Evolutionary conservation across 92 coral and sea anemone genomes (phyloP).

Genomic region (Virgularia gustaviana): DNA sequence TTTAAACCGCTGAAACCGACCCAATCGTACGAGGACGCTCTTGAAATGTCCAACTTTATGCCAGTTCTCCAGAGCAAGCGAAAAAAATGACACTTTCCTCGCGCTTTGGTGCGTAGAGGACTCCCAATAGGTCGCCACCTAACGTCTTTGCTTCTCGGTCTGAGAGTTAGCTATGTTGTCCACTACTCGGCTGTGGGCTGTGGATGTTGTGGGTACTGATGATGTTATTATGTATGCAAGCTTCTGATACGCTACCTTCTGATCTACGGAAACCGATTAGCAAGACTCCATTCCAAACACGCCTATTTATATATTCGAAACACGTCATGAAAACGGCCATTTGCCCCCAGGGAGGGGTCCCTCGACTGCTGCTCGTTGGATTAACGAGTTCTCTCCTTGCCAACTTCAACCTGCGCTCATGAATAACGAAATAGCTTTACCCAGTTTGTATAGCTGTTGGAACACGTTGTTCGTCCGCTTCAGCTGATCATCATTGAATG

Average conservation of each 20-base stretch:
- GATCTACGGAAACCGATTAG: slow-evolving; percentile 41
- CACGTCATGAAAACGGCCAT: background rate
- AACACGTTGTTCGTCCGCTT: too few species aligned
- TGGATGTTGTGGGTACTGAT: slow-evolving; percentile 33
- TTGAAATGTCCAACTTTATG: too few species aligned
- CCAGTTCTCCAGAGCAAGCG: too few species aligned
- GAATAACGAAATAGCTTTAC: too few species aligned
- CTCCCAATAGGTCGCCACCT: slow-evolving; percentile 9
- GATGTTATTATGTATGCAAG: slow-evolving; percentile 35
- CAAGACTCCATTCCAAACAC: slow-evolving; percentile 18
- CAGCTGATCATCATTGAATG: too few species aligned
- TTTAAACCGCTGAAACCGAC: too few species aligned
- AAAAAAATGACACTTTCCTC: slow-evolving; percentile 20
- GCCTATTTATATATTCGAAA: slow-evolving; percentile 24
- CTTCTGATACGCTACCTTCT: slow-evolving; percentile 41
- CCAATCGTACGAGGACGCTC: too few species aligned
- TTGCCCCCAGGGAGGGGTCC: slow-evolving; percentile 9
- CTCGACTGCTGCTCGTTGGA: background rate
- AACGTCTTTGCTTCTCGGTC: background rate
- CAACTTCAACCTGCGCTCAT: too few species aligned
- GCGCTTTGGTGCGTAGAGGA: background rate
- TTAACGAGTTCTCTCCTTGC: too few species aligned
- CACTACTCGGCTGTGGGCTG: too few species aligned
- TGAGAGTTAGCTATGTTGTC: too few species aligned
- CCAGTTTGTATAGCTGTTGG: too few species aligned